Evolutionary conservation across 1,140 invertebrate species (phyloP).

Genomic region (silkworm (Bombyx mori)): ASM3026992v2 NC_085110.1:11120501-11121000

Average conservation of each 20-base stretch:
- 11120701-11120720: conserved; percentile 63
- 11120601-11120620: conserved; percentile 53
- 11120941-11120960: too few species aligned
- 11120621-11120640: conserved; percentile 58
- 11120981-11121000: too few species aligned
- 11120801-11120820: too few species aligned
- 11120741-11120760: background rate
- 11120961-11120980: too few species aligned
- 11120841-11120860: too few species aligned
- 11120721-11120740: conserved; percentile 27
- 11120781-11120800: too few species aligned
- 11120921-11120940: too few species aligned
- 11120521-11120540: conserved; percentile 30
- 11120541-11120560: conserved; percentile 45
- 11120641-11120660: conserved; percentile 57
- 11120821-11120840: too few species aligned
- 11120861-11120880: too few species aligned
- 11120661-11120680: conserved; percentile 63
- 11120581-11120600: conserved; percentile 56
- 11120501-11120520: conserved; percentile 25
- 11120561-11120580: conserved; percentile 42
- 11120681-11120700: conserved; percentile 64
- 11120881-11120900: too few species aligned
- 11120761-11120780: too few species aligned
- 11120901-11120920: too few species aligned